phyloP scores from a whole-genome alignment of 2,797 vertebrate genomes.

The Dryobates pubescens region DNA sequence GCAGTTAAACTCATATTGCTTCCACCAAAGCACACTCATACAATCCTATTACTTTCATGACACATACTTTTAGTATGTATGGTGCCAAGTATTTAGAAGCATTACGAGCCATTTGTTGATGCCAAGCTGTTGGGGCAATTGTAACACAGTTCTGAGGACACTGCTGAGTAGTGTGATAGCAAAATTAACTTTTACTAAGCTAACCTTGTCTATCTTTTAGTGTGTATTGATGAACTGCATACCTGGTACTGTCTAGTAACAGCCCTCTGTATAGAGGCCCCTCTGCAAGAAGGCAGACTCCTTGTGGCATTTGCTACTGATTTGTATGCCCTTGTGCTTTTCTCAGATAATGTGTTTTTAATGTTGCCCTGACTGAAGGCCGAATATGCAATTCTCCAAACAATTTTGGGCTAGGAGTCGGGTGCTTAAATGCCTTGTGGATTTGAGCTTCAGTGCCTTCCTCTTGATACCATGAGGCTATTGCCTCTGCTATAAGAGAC shows the following conservation, averaged over 20 bases:
- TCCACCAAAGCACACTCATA: neutral
- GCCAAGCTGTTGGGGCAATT: neutral
- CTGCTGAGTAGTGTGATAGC: neutral
- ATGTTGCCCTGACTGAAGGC: neutral
- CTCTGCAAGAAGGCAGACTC: neutral
- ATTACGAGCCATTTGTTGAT: neutral
- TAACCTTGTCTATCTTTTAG: neutral
- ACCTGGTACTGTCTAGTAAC: neutral
- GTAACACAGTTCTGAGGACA: neutral
- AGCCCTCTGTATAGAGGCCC: too few relatives aligned
- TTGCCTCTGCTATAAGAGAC: neutral
- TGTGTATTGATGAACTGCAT: neutral
- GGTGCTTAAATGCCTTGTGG: neutral
- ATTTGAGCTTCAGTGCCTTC: neutral
- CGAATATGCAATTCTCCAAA: neutral
- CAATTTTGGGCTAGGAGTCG: neutral
- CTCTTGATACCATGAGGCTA: neutral
- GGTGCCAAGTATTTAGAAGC: neutral
- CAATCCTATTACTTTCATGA: neutral
- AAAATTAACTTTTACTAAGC: neutral
- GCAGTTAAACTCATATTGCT: neutral
- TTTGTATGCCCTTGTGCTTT: neutral
- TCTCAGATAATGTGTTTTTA: neutral
- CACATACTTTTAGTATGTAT: neutral
- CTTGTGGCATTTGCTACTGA: neutral